phyloP scores from a whole-genome alignment of 2,888 invertebrate genomes.

The Dasypogon diadema region DNA sequence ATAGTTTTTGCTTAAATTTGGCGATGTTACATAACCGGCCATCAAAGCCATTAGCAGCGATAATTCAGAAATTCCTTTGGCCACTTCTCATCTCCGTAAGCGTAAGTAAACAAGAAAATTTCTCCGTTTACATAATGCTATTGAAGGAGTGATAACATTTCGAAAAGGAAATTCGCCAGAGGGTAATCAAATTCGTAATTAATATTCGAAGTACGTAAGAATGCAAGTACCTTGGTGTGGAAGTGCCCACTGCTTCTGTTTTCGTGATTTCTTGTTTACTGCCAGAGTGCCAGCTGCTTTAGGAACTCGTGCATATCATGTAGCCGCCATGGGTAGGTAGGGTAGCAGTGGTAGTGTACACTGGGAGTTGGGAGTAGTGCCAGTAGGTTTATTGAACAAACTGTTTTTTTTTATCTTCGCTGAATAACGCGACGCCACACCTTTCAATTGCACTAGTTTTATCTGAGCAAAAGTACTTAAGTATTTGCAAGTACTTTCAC shows the following conservation, averaged over 20 bases:
- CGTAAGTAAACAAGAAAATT: slow-evolving; percentile 46
- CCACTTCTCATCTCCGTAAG: slow-evolving; percentile 22
- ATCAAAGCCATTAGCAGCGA: neutral
- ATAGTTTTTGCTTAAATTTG: slow-evolving; percentile 9
- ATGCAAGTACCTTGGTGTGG: neutral
- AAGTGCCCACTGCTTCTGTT: neutral
- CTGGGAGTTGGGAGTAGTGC: neutral
- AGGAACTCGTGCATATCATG: neutral
- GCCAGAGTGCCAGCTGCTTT: neutral
- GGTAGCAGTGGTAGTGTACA: neutral
- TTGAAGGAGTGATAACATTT: slow-evolving; percentile 30
- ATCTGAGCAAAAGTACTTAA: slow-evolving; percentile 4
- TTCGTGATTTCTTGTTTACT: slow-evolving; percentile 8
- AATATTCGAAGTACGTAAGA: slow-evolving; percentile 24
- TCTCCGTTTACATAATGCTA: slow-evolving; percentile 42
- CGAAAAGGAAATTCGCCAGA: slow-evolving; percentile 33
- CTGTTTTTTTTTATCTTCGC: neutral
- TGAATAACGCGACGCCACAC: neutral
- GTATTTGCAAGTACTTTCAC: slow-evolving; percentile 32
- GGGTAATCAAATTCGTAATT: slow-evolving; percentile 32
- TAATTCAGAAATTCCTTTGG: slow-evolving; percentile 22
- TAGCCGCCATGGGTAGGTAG: neutral
- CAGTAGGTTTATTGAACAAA: slow-evolving; percentile 31
- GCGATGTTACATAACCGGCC: neutral
- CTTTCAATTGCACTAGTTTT: slow-evolving; percentile 30